These are phyloP conservation scores for Drosophila borborema DNA, from an alignment of 2,888 invertebrate genomes.

Conservation along the genomic window DNA sequence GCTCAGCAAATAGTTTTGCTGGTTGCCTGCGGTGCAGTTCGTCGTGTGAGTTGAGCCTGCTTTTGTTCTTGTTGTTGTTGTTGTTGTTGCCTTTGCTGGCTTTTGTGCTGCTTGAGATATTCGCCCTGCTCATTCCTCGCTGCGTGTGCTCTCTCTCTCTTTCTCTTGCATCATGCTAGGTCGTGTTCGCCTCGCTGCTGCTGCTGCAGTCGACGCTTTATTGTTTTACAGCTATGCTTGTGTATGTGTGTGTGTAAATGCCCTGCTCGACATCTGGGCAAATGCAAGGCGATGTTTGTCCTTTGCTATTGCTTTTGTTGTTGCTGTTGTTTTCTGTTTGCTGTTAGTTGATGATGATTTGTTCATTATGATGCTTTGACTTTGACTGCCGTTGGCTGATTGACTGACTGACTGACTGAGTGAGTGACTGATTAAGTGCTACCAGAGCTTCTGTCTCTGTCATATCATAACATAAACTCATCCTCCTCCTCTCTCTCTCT, in stretches of 20 bases:
- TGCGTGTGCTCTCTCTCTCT: neutral
- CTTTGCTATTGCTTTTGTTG: conserved; percentile 28
- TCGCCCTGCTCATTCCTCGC: conserved; percentile 17
- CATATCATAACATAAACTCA: conserved; percentile 3
- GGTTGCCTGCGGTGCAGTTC: conserved; percentile 22
- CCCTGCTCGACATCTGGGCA: conserved; percentile 9
- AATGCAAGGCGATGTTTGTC: conserved; percentile 9
- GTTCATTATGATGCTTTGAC: conserved; percentile 42
- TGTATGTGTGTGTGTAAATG: neutral
- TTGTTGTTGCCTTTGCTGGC: conserved; percentile 38
- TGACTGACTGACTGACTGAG: conserved; percentile 29
- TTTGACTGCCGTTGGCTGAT: conserved; percentile 27
- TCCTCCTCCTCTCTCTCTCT: neutral
- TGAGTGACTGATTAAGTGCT: conserved; percentile 38
- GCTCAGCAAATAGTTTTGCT: conserved; percentile 37
- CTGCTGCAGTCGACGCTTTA: conserved; percentile 8
- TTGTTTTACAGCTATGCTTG: conserved; percentile 7
- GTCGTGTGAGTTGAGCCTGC: conserved; percentile 32
- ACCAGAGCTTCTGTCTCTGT: conserved; percentile 36
- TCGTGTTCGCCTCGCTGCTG: conserved; percentile 5
- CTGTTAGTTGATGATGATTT: conserved; percentile 50
- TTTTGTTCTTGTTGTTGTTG: conserved; percentile 11
- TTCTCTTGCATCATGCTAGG: neutral
- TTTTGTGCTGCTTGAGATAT: conserved; percentile 60
- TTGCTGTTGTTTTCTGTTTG: conserved; percentile 25